These are phyloP conservation scores for Sciurus vulgaris DNA, from an alignment of 2,797 vertebrate genomes.

Conservation along the genomic window DNA sequence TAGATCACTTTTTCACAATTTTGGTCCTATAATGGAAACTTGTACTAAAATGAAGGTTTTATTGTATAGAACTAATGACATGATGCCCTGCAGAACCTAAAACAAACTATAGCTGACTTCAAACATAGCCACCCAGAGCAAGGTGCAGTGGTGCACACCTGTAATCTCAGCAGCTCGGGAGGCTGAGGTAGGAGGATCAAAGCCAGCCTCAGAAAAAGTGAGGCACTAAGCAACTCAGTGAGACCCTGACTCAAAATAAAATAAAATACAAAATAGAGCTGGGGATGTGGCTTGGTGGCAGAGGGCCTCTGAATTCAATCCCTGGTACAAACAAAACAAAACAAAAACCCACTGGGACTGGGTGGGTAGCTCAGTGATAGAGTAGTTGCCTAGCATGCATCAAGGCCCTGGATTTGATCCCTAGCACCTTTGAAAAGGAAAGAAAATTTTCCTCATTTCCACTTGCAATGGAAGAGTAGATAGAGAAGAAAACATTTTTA, in stretches of 20 bases:
- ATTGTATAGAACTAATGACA: slow-evolving; percentile 18
- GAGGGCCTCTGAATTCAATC: too few species aligned
- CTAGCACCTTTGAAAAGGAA: not conserved
- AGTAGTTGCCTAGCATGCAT: not conserved
- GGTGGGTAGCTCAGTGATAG: not conserved
- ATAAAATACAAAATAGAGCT: too few species aligned
- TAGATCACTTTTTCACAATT: slow-evolving; percentile 24
- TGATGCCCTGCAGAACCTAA: not conserved
- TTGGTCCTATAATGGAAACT: slow-evolving; percentile 40
- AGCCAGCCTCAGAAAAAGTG: too few species aligned
- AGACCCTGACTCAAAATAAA: too few species aligned
- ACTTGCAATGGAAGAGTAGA: not conserved
- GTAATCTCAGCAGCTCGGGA: too few species aligned
- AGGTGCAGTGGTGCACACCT: too few species aligned
- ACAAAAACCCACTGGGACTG: too few species aligned
- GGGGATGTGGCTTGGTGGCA: too few species aligned
- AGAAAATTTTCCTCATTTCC: not conserved
- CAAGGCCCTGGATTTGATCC: not conserved
- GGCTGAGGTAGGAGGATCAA: too few species aligned
- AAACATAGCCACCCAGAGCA: not conserved
- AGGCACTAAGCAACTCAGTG: too few species aligned
- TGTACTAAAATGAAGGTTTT: slow-evolving; percentile 27
- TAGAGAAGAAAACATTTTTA: not conserved
- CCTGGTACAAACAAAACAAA: too few species aligned
- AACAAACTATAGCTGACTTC: not conserved